Evolutionary conservation across 1,140 invertebrate species (phyloP).

Genomic region (Drosophila sucinea): DNA sequence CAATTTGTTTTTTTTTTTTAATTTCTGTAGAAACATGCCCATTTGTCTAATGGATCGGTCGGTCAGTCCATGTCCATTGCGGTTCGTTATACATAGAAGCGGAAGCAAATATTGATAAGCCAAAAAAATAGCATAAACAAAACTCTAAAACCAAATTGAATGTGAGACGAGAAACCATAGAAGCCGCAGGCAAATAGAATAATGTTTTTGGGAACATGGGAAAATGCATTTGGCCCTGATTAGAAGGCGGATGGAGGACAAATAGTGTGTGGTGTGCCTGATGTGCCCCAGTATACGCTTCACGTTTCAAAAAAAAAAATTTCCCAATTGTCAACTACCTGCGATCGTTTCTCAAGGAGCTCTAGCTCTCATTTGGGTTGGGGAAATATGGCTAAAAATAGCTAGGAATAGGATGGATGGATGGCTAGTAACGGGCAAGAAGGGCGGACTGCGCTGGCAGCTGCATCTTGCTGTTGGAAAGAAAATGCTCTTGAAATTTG

Average conservation of each 20-base stretch:
- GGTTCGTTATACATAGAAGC: slow-evolving; percentile 25
- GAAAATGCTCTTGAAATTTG: slow-evolving; percentile 62
- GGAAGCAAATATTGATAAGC: slow-evolving; percentile 74
- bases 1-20: too few species aligned
- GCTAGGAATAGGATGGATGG: slow-evolving; percentile 25
- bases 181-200: slow-evolving; percentile 39
- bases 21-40: too few species aligned
- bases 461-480: slow-evolving; percentile 35
- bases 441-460: slow-evolving; percentile 22
- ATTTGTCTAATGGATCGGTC: too few species aligned
- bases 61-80: slow-evolving; percentile 24
- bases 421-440: slow-evolving; percentile 16
- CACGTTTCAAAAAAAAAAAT: slow-evolving; percentile 23
- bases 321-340: slow-evolving; percentile 71
- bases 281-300: slow-evolving; percentile 38
- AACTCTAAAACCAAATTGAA: slow-evolving; percentile 21
- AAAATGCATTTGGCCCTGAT: slow-evolving; percentile 62
- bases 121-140: slow-evolving; percentile 23
- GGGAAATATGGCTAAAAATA: slow-evolving; percentile 48
- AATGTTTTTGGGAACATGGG: slow-evolving; percentile 44
- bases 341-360: slow-evolving; percentile 30
- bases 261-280: background rate
- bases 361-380: slow-evolving; percentile 13
- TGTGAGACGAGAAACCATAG: slow-evolving; percentile 20
- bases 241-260: slow-evolving; percentile 17